Conservation (phyloP, 2,113 vertebrate genomes). For the Morone chrysops region DNA sequence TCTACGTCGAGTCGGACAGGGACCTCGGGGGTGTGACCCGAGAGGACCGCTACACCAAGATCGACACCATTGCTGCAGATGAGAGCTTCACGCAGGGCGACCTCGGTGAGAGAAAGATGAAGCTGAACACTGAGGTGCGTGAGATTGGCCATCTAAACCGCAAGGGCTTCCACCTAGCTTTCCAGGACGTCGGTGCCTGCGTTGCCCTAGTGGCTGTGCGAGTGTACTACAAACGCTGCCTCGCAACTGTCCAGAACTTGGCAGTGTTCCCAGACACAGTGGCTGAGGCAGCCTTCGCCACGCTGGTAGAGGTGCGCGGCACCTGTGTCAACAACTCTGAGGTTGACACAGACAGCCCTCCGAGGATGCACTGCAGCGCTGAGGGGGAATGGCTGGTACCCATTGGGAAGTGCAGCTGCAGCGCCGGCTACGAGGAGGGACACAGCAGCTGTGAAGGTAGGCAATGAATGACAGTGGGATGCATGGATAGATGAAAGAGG, state of each 20-base stretch:
- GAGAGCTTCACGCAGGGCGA: slow-evolving; percentile 99
- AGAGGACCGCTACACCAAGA: slow-evolving; percentile 90
- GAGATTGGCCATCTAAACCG: slow-evolving; percentile 95
- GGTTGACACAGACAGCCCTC: slow-evolving; percentile 90
- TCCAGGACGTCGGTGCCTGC: slow-evolving; percentile 97
- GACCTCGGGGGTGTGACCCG: slow-evolving; percentile 85
- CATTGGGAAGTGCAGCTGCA: slow-evolving; percentile 94
- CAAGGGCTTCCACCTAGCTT: slow-evolving; percentile 94
- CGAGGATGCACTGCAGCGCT: slow-evolving; percentile 96
- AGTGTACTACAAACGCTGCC: slow-evolving; percentile 97
- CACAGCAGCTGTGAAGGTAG: slow-evolving; percentile 96
- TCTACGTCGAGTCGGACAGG: slow-evolving; percentile 90
- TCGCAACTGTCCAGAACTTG: slow-evolving; percentile 90
- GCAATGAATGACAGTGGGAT: slow-evolving; percentile 22
- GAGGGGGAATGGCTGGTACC: slow-evolving; percentile 98
- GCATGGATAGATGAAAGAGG: not conserved
- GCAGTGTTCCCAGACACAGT: slow-evolving; percentile 94
- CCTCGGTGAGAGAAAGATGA: slow-evolving; percentile 97
- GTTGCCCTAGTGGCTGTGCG: slow-evolving; percentile 95
- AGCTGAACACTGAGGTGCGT: slow-evolving; percentile 96
- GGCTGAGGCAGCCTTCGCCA: slow-evolving; percentile 92
- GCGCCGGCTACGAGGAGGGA: slow-evolving; percentile 94
- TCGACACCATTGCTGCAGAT: slow-evolving; percentile 95
- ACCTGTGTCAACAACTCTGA: slow-evolving; percentile 92
- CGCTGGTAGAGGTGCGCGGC: slow-evolving; percentile 94